phyloP scores from a whole-genome alignment of 2,888 invertebrate species.

The Drosophila antonietae region DNA sequence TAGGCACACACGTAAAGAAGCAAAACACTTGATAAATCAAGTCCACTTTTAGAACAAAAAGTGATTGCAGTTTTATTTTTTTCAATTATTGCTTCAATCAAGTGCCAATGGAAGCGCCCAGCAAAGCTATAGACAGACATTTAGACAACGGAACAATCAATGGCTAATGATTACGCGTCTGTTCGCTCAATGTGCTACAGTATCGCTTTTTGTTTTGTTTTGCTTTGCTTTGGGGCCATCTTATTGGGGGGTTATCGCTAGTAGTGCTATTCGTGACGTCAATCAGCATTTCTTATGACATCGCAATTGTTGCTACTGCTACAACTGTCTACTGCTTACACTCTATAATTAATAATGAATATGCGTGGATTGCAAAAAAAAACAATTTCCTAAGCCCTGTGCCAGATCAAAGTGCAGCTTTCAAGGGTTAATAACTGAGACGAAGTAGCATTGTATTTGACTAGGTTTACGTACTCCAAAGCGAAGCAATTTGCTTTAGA shows the following conservation, averaged over 20 bases:
- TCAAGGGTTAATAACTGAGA: slow-evolving; percentile 4
- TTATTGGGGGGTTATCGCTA: slow-evolving; percentile 63
- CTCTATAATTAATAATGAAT: slow-evolving; percentile 1
- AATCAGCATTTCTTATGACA: slow-evolving; percentile 61
- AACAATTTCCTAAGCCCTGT: background rate
- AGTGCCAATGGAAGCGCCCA: slow-evolving; percentile 19
- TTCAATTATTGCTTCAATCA: slow-evolving; percentile 28
- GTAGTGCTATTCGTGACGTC: slow-evolving; percentile 57
- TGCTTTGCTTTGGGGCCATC: background rate
- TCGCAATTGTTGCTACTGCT: slow-evolving; percentile 18
- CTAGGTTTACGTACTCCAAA: slow-evolving; percentile 1
- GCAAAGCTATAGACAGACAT: slow-evolving; percentile 7
- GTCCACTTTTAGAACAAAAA: background rate
- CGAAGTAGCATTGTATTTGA: slow-evolving; percentile 1
- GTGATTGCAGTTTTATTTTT: slow-evolving; percentile 13
- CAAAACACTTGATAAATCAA: slow-evolving; percentile 31
- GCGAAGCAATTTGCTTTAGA: background rate
- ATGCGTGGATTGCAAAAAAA: background rate
- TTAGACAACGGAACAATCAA: slow-evolving; percentile 15
- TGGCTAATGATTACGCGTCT: slow-evolving; percentile 11
- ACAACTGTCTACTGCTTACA: background rate
- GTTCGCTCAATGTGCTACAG: background rate
- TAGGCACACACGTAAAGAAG: slow-evolving; percentile 20
- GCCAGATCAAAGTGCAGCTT: slow-evolving; percentile 27
- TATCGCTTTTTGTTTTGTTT: background rate